Conservation (phyloP, 2,797 vertebrate species). For the Lates japonicus region DNA sequence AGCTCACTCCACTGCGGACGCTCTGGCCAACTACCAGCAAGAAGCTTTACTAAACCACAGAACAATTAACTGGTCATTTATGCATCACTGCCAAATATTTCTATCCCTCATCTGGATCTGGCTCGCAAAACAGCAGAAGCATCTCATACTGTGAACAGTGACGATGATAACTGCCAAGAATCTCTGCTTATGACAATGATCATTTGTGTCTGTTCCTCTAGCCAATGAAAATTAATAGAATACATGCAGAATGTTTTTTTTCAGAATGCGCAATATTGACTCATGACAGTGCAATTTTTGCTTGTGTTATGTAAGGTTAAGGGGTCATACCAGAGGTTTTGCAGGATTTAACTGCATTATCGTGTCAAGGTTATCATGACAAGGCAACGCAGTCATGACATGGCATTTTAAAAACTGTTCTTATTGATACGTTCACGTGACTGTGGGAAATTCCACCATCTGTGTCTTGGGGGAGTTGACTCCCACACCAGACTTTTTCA, state of each 20-base stretch:
- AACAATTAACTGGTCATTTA: conserved; percentile 55
- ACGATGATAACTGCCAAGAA: background rate
- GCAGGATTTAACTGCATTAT: background rate
- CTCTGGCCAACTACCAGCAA: conserved; percentile 54
- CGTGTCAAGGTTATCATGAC: background rate
- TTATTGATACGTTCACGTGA: background rate
- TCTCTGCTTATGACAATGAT: background rate
- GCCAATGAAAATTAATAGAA: background rate
- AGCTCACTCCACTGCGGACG: conserved; percentile 49
- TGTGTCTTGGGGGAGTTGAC: background rate
- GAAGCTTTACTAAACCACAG: conserved; percentile 55
- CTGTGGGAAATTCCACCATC: conserved; percentile 2
- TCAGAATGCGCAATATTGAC: background rate
- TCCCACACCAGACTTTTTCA: background rate
- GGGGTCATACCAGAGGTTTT: conserved; percentile 4
- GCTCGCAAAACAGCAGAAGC: background rate
- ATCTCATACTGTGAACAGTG: background rate
- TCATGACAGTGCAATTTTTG: background rate
- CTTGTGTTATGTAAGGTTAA: background rate
- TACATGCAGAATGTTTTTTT: background rate
- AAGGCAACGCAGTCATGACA: background rate
- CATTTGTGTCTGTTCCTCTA: background rate
- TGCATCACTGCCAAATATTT: conserved; percentile 47
- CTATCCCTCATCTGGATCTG: conserved; percentile 18
- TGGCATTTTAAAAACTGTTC: background rate